A percentile compares a stretch with the other conserved stretches of the same genome.
These are phyloP conservation scores for Suricata suricatta DNA, from an alignment of 2,113 vertebrate genomes.

Conservation along the genomic window DNA sequence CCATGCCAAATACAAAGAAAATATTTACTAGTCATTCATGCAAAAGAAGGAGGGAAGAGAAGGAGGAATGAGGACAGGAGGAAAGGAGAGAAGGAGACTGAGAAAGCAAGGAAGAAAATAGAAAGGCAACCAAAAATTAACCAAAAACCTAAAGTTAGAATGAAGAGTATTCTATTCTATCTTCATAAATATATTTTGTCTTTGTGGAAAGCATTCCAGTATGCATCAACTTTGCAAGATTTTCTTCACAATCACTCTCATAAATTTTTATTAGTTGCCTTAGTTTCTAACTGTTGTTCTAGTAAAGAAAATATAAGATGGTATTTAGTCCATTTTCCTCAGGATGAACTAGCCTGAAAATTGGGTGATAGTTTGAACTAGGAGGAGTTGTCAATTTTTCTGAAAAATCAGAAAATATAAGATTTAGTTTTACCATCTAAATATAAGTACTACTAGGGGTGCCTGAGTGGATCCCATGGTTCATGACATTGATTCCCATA, in stretches of 20 bases:
- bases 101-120: background rate
- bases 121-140: constrained; percentile 17
- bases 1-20: background rate
- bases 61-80: background rate
- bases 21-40: constrained; percentile 1
- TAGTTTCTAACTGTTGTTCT: constrained; percentile 4
- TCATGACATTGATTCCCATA: too few species aligned
- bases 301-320: background rate
- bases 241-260: background rate
- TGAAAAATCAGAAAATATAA: constrained; percentile 20
- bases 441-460: background rate
- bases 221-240: background rate
- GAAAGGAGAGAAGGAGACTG: background rate
- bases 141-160: background rate
- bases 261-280: background rate
- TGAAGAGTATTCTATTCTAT: background rate
- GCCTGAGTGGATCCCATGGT: too few species aligned
- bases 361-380: background rate
- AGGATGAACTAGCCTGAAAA: background rate
- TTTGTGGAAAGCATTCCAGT: constrained; percentile 7
- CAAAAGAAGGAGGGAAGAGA: background rate
- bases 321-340: background rate
- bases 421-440: constrained; percentile 28
- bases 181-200: constrained; percentile 16
- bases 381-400: background rate